These are phyloP conservation scores for Syrmaticus mikado DNA, from an alignment of 2,113 vertebrate genomes.

Conservation along the genomic window DNA sequence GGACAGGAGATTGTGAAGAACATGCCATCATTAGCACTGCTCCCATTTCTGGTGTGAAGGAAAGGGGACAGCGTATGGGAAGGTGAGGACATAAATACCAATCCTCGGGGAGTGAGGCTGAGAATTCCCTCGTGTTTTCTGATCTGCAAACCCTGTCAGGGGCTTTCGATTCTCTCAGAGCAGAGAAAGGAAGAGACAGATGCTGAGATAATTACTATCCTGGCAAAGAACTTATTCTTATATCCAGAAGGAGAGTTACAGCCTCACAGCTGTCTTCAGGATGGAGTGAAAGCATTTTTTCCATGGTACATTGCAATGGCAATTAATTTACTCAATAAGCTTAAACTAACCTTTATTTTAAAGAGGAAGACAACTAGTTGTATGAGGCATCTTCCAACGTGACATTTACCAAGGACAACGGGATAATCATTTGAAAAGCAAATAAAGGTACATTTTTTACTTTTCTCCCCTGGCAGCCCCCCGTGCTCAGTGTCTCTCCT, in stretches of 20 bases:
- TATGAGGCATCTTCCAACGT: constrained; percentile 21
- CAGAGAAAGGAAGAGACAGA: constrained; percentile 55
- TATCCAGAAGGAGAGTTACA: constrained; percentile 61
- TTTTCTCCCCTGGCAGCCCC: background rate
- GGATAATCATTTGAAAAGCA: constrained; percentile 24
- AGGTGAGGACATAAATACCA: background rate
- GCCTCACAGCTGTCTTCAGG: constrained; percentile 59
- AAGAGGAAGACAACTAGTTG: constrained; percentile 35
- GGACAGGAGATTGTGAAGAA: background rate
- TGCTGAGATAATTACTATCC: constrained; percentile 59
- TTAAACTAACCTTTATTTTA: constrained; percentile 72
- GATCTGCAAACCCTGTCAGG: constrained; percentile 51
- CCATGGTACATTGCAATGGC: constrained; percentile 61
- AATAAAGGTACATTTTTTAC: background rate
- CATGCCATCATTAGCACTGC: rapidly evolving
- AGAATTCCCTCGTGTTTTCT: constrained; percentile 13
- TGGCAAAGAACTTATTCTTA: constrained; percentile 61
- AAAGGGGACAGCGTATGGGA: rapidly evolving
- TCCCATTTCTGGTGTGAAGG: background rate
- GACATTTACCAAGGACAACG: constrained; percentile 54
- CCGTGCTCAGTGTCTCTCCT: background rate
- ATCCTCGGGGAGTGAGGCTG: background rate
- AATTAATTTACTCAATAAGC: constrained; percentile 74
- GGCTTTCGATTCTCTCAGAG: background rate
- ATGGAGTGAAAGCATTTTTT: constrained; percentile 53